Evolutionary conservation across 1,140 invertebrate genomes (phyloP), one percentile per base, ranked within the genome.

Genomic region (Hypsibius dujardini): DNA sequence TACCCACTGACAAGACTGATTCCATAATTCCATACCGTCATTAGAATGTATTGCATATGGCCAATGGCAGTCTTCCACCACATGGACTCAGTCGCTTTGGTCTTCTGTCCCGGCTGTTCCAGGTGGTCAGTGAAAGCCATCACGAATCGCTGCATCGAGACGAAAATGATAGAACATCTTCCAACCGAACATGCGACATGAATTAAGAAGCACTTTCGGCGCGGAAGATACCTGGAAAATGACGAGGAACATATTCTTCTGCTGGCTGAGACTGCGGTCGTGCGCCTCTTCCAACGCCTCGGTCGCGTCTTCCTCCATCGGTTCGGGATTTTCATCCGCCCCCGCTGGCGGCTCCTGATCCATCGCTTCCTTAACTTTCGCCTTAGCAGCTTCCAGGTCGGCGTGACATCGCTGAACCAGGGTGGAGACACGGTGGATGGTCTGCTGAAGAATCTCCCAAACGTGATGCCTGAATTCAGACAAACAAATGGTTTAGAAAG

Each of bases 391-490:
- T 69, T 84, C 83, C 46, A 95, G 81, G 79, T 98, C 92, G 79
- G 85, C 77, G 83, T 87, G 85, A 62, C 95, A 80, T 77, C 92
- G 90, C 1, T 86, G 86, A 0, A 97, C 92, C 77, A 95, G 90
- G 78, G 92, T 92, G 76, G 90, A 92, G 87, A 95, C 96, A 81
- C 96, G 95, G 74, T 90, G 88, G 72, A 97, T 95, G 1, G 92
- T 96, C 67, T 92, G 81, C 80, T 97, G 92, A 14, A 98, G 81
- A 71, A 97, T 91, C 82, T 98, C 94, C 94, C 94, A 97, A n/a
- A 96, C 85, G 77, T 92, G 15, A 46, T 74, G 14, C 46, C 2
- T 47, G 28, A 28, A 28, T 28, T 28, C 28, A 28, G 28, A 28
- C 28, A 28, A 28, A 28, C 28, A 28, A 28, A 28, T 28, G 28